Evolutionary conservation across 2,113 vertebrate genomes (phyloP), one percentile per base, ranked within the genome.

Genomic region (Aviceda subcristata): DNA sequence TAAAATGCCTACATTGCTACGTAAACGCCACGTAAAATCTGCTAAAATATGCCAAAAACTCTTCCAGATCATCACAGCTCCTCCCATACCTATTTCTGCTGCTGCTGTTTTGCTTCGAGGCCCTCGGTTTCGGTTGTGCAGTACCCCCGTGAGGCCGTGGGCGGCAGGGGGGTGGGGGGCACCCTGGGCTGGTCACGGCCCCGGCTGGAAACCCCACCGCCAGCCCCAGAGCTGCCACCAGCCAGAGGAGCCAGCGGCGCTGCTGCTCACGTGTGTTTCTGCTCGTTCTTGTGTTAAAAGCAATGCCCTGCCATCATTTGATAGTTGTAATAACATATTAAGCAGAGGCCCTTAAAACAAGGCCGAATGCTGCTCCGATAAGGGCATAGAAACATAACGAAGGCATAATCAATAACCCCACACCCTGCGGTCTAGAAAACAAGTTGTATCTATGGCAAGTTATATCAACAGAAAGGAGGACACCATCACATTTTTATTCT

Each of bases 171-270:
- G 10, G 19, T 36, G 62, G 0, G 2, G 24, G 60, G 39, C 11
- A 20, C 38, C 26, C 30, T 8, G 55, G 41, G 81, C 50, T 12
- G 14, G 19, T 29, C 56, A 12, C 21, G 29, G 30, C 26, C 6
- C 0, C 5, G 0, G 15, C 2, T 20, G 48, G 22, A 60, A 78
- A 39, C 21, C n/a, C 38, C 27, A 5, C 5, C 4, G 41, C 0
- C 2, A 75, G 62, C 17, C 23, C 30, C 62, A 36, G 27, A 75
- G 62, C 55, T n/a, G 36, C 20, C 43, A 3, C 4, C 71, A 46
- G 67, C 8, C 80, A 26, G 15, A 84, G 63, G 4, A 59, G 39
- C 51, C 13, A 2, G 4, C 57, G 26, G 46, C 2, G 4, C 20
- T 24, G 64, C 66, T 46, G 57, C 43, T 56, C 67, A 60, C 0